Conservation (phyloP, 2,113 vertebrate genomes). For the Sardina pilchardus region DNA sequence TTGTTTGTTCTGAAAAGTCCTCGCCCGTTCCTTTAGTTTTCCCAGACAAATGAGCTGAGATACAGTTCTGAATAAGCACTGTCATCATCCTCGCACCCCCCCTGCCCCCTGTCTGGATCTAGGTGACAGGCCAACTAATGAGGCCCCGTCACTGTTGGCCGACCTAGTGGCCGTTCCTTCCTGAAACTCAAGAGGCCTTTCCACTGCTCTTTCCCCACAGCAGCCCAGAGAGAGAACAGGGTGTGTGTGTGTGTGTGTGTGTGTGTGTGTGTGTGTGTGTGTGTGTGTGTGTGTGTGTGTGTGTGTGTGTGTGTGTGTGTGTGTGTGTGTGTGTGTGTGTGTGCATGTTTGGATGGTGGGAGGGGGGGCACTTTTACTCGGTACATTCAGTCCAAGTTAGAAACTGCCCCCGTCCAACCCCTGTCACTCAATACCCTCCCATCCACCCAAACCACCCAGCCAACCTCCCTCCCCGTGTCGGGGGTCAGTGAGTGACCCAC, state of each 20-base stretch:
- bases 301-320: neutral
- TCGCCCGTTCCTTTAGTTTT: constrained; percentile 54
- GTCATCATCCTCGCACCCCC: neutral
- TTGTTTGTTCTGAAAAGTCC: constrained; percentile 53
- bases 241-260: neutral
- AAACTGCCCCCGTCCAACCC: neutral
- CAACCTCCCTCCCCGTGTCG: constrained; percentile 27
- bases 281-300: neutral
- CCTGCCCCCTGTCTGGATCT: neutral
- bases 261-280: neutral
- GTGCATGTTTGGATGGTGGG: no score
- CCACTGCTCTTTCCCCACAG: neutral
- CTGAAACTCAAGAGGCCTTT: neutral
- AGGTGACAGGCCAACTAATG: constrained; percentile 33
- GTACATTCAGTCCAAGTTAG: constrained; percentile 11
- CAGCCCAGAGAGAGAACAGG: neutral
- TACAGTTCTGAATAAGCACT: constrained; percentile 45
- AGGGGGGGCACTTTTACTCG: constrained; percentile 18
- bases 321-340: neutral
- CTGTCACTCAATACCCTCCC: constrained; percentile 15
- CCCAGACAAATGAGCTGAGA: constrained; percentile 53
- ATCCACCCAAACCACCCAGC: constrained; percentile 9
- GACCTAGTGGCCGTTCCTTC: neutral
- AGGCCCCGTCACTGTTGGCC: constrained; percentile 21
- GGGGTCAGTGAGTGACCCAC: constrained; percentile 40